Evolutionary conservation across 2,888 invertebrate species (phyloP), one percentile per base, ranked within the genome.

Genomic region (Uropetala carovei): DNA sequence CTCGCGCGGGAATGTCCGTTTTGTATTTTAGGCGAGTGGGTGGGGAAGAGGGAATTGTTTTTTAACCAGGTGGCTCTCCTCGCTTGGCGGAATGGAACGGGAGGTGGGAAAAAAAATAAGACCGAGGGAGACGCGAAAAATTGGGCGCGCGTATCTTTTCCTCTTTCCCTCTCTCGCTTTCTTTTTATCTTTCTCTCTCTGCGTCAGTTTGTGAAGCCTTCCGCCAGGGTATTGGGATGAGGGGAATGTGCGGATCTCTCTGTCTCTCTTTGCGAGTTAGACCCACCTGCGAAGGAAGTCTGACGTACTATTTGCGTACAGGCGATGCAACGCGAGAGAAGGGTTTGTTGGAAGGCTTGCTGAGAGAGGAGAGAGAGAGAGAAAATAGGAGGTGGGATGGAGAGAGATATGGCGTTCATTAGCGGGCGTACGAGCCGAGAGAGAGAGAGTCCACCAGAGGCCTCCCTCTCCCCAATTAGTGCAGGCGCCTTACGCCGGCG

Each of bases 401-500:
- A 43, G 83, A 16, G 8, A n/a, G 83, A 64, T 8, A n/a, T 64
- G 22, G 27, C 75, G 75, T 75, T 75, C 75, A 75, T 75, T 75
- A 75, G 75, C 68, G 68, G 68, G 68, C 75, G 86, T 4, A 16
- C 30, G 30, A 11, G 30, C 8, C 2, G 43, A 43, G 14, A 18
- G 10, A 43, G 16, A n/a, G 56, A 57, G 83, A 56, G 83, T 89
- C 64, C 89, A 89, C 64, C 18, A 60, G 43, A 60, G 89, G 16
- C 30, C 86, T 57, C 85, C 22, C 85, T 27, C 58, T 86, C 64
- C 64, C 89, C 89, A 89, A 89, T 89, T 89, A 89, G 89, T 64
- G 89, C 64, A 89, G 89, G 89, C 64, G 89, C 86, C 86, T 86
- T 86, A 60, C 86, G 86, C 86, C 86, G 60, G 60, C 30, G 68